These are phyloP conservation scores for Macropodus opercularis DNA, from an alignment of 2,797 vertebrate species.

Conservation along the genomic window DNA sequence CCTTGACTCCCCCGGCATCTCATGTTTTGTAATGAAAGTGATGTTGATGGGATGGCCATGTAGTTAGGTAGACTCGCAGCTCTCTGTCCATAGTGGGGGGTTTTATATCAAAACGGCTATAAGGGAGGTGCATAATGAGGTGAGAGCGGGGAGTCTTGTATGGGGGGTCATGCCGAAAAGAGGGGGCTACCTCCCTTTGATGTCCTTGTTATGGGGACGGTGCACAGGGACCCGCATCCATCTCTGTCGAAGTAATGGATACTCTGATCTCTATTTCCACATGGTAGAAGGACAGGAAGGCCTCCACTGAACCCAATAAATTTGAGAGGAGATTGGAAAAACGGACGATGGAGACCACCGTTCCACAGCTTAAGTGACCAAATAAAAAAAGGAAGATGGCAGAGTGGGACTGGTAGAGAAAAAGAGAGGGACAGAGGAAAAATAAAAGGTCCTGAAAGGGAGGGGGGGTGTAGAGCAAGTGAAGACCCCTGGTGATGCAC, in stretches of 20 bases:
- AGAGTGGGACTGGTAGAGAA: slow-evolving; percentile 66
- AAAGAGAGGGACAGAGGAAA: slow-evolving; percentile 64
- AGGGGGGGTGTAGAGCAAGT: slow-evolving; percentile 58
- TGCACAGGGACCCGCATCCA: slow-evolving; percentile 83
- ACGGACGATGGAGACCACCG: slow-evolving; percentile 82
- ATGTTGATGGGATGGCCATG: slow-evolving; percentile 88
- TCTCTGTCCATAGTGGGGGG: slow-evolving; percentile 82
- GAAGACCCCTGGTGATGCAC: slow-evolving; percentile 73
- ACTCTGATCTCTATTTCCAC: slow-evolving; percentile 89
- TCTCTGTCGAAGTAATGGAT: slow-evolving; percentile 89
- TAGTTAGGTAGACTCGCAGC: slow-evolving; percentile 82
- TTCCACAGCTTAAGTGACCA: slow-evolving; percentile 85
- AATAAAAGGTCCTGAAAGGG: slow-evolving; percentile 70
- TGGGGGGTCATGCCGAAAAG: slow-evolving; percentile 85
- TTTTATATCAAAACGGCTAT: slow-evolving; percentile 88
- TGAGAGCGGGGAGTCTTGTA: slow-evolving; percentile 84
- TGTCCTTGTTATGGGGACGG: slow-evolving; percentile 87
- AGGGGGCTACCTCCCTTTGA: slow-evolving; percentile 86
- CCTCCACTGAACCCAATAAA: slow-evolving; percentile 90
- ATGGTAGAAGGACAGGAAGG: slow-evolving; percentile 86
- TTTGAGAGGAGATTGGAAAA: slow-evolving; percentile 89
- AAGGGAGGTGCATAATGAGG: slow-evolving; percentile 88
- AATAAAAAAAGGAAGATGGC: slow-evolving; percentile 82
- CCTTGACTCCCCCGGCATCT: slow-evolving; percentile 88
- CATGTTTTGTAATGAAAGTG: slow-evolving; percentile 91